Conservation (phyloP, 1,140 invertebrate species). For the Apis cerana region DNA sequence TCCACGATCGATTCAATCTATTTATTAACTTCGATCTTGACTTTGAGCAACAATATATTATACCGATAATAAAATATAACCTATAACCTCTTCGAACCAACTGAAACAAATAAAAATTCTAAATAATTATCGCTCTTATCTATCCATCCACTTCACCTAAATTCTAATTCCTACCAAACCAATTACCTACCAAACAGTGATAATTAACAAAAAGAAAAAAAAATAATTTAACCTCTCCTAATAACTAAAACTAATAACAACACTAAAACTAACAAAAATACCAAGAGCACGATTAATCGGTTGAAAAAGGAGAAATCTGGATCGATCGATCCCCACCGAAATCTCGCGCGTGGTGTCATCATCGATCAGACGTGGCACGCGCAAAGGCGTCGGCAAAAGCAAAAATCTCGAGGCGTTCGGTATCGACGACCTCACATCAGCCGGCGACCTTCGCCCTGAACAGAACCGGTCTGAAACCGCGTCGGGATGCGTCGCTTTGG, state of each 20-base stretch:
- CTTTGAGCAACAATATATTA: no score
- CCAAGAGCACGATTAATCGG: neutral
- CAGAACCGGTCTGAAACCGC: conserved; percentile 30
- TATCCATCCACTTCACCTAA: no score
- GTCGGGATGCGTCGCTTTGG: conserved; percentile 30
- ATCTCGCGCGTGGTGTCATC: neutral
- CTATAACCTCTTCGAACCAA: neutral
- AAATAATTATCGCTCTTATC: no score
- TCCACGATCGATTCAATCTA: neutral
- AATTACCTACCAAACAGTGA: no score
- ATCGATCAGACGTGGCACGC: conserved; percentile 12
- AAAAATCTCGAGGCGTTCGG: conserved; percentile 25
- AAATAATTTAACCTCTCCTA: no score
- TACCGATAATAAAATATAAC: no score
- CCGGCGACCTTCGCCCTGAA: conserved; percentile 51
- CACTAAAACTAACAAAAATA: neutral
- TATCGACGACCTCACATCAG: conserved; percentile 48
- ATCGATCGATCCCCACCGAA: neutral
- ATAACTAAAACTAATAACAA: no score
- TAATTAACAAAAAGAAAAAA: no score
- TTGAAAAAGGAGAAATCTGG: neutral
- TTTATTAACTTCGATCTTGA: neutral
- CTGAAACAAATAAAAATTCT: neutral
- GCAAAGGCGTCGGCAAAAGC: neutral
- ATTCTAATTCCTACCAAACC: no score